phyloP scores from a whole-genome alignment of 2,888 invertebrate genomes.

The Reticulitermes lucifugus region DNA sequence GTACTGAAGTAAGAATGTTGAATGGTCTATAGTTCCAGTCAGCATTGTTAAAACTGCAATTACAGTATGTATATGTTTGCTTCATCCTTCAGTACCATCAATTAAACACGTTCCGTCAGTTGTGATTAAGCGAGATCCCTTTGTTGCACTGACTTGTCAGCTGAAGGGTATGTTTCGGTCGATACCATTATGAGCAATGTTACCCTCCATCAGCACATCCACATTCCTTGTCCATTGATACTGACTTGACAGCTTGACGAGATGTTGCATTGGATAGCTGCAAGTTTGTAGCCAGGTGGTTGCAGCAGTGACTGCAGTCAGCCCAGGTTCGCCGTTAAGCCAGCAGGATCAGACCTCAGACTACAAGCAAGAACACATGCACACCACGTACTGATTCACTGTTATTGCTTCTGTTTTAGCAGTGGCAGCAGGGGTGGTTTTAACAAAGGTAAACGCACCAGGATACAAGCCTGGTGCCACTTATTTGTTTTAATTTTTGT shows the following conservation, averaged over 20 bases:
- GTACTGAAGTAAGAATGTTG: no score
- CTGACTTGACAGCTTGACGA: constrained; percentile 27
- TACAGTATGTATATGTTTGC: no score
- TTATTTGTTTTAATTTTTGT: constrained; percentile 63
- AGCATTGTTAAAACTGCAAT: no score
- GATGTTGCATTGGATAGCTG: constrained; percentile 53
- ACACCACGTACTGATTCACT: constrained; percentile 75
- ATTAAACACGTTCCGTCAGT: no score
- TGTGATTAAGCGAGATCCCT: no score
- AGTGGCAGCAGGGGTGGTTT: constrained; percentile 94
- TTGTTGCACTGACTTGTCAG: no score
- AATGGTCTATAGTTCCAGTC: no score
- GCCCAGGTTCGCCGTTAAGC: constrained; percentile 27
- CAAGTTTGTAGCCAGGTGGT: constrained; percentile 40
- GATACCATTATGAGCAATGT: constrained; percentile 21
- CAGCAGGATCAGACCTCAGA: constrained; percentile 36
- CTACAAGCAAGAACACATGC: constrained; percentile 32
- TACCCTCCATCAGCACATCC: not conserved
- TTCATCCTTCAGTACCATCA: no score
- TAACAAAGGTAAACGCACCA: constrained; percentile 96
- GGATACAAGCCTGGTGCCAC: constrained; percentile 80
- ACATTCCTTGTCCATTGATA: not conserved
- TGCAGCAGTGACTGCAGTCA: constrained; percentile 37
- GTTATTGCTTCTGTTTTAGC: constrained; percentile 87
- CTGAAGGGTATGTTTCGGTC: not conserved